Evolutionary conservation across 1,140 invertebrate genomes (phyloP).

Genomic region (Drosophila subobscura): DNA sequence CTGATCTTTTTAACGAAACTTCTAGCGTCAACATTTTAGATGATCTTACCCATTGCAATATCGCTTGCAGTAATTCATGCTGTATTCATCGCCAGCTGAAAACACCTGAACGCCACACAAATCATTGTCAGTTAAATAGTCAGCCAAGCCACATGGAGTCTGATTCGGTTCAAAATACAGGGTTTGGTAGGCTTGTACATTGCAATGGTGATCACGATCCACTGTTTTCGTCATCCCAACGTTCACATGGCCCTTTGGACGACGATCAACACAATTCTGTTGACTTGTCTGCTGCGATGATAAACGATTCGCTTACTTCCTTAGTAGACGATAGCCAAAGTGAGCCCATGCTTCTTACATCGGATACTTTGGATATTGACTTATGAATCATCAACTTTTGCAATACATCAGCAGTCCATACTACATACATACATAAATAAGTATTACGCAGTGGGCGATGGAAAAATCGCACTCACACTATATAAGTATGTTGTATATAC

Average conservation of each 20-base stretch:
- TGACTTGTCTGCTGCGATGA: slow-evolving; percentile 57
- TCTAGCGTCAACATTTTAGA: slow-evolving; percentile 2
- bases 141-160: slow-evolving; percentile 24
- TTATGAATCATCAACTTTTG: slow-evolving; percentile 26
- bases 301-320: slow-evolving; percentile 64
- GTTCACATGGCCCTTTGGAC: slow-evolving; percentile 60
- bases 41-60: slow-evolving; percentile 17
- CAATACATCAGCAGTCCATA: too few relatives aligned
- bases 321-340: slow-evolving; percentile 61
- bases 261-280: slow-evolving; percentile 57
- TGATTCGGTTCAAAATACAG: slow-evolving; percentile 19
- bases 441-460: too few relatives aligned
- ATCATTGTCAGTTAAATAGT: slow-evolving; percentile 8
- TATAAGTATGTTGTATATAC: too few relatives aligned
- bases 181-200: slow-evolving; percentile 35
- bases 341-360: slow-evolving; percentile 58
- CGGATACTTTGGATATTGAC: slow-evolving; percentile 74
- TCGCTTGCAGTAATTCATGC: slow-evolving; percentile 15
- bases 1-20: slow-evolving; percentile 2
- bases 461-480: too few relatives aligned
- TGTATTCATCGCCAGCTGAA: slow-evolving; percentile 37
- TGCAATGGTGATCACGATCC: slow-evolving; percentile 57
- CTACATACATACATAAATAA: too few relatives aligned
- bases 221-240: slow-evolving; percentile 84
- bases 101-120: slow-evolving; percentile 15